Evolutionary conservation across 2,113 vertebrate genomes (phyloP).

Genomic region (Oreocharis arfaki): DNA sequence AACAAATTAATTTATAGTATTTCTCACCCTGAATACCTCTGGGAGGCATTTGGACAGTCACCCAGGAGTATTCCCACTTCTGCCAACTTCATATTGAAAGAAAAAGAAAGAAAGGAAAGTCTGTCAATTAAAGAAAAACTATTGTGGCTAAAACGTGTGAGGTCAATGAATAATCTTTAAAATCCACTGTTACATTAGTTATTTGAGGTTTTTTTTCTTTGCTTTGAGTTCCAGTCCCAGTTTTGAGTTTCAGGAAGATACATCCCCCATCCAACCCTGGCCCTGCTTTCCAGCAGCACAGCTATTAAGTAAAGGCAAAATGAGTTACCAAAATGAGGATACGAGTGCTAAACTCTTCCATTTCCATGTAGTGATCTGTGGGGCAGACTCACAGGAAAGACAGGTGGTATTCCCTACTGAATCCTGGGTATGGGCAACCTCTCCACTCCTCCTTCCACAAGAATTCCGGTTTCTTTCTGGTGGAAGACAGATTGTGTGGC

Average conservation of each 20-base stretch:
- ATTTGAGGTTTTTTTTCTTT: not conserved
- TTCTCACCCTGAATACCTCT: not conserved
- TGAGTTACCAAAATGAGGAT: not conserved
- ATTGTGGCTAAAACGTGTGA: not conserved
- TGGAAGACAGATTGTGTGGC: not conserved
- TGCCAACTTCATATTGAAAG: not conserved
- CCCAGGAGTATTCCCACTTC: not conserved
- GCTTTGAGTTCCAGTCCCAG: not conserved
- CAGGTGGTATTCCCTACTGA: not conserved
- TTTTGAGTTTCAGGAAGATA: not conserved
- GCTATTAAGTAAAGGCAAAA: not conserved
- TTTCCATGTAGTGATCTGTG: not conserved
- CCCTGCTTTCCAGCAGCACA: not conserved
- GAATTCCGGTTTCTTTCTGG: not conserved
- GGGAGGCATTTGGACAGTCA: not conserved
- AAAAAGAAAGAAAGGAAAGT: not conserved
- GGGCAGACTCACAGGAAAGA: not conserved
- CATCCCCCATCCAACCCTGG: not conserved
- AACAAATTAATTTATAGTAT: not conserved
- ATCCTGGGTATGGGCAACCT: not conserved
- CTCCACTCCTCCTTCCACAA: not conserved
- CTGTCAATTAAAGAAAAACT: not conserved
- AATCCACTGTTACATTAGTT: not conserved
- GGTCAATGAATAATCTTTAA: not conserved
- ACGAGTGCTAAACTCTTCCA: not conserved